Evolutionary conservation across 2,888 invertebrate genomes (phyloP).

Genomic region (Monochamus alternatus): DNA sequence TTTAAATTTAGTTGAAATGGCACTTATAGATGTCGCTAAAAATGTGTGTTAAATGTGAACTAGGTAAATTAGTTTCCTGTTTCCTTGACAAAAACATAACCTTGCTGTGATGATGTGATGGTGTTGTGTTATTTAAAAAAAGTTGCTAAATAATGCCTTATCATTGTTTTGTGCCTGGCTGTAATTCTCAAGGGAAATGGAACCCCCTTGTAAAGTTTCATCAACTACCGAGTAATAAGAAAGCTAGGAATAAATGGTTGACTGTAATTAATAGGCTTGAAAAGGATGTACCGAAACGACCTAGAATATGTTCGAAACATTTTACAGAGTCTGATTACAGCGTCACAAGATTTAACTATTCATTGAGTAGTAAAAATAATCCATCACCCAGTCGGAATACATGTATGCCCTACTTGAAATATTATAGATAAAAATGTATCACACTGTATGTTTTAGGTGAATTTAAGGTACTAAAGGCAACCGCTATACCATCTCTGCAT

Average conservation of each 20-base stretch:
- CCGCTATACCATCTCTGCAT: constrained; percentile 47
- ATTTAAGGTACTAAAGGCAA: constrained; percentile 48
- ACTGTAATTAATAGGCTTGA: constrained; percentile 76
- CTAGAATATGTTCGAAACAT: constrained; percentile 51
- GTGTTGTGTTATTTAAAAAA: constrained; percentile 43
- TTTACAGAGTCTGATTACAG: constrained; percentile 48
- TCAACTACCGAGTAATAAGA: constrained; percentile 59
- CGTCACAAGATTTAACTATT: constrained; percentile 46
- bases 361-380: constrained; percentile 41
- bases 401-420: constrained; percentile 37
- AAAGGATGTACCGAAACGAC: constrained; percentile 49
- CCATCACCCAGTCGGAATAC: constrained; percentile 46
- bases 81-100: constrained; percentile 44
- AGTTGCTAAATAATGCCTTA: constrained; percentile 43
- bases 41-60: too few species aligned
- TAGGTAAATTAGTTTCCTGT: constrained; percentile 8
- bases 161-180: constrained; percentile 47
- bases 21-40: constrained; percentile 18
- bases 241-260: constrained; percentile 63
- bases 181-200: constrained; percentile 39
- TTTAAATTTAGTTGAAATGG: not conserved
- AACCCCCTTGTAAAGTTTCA: constrained; percentile 38
- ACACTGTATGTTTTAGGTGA: constrained; percentile 52
- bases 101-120: constrained; percentile 31
- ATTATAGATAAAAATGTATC: constrained; percentile 9